phyloP scores from a whole-genome alignment of 2,888 invertebrate species.

The Eretmocerus hayati region DNA sequence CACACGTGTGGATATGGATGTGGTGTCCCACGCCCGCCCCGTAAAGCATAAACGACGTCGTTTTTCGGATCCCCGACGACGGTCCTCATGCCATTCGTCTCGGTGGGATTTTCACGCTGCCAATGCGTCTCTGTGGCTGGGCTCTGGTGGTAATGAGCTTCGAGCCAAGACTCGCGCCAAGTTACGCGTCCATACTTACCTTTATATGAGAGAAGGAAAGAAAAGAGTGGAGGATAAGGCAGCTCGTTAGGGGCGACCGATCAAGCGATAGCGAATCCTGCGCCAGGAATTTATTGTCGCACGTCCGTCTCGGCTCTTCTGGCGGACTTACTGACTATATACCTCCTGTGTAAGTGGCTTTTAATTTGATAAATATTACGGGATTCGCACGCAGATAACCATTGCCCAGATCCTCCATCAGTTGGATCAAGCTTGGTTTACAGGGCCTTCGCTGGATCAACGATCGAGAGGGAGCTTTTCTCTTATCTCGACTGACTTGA shows the following conservation, averaged over 20 bases:
- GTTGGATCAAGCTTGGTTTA: too few relatives aligned
- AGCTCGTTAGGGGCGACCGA: conserved; percentile 15
- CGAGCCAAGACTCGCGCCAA: too few relatives aligned
- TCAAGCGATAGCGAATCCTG: conserved; percentile 14
- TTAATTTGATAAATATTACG: conserved; percentile 20
- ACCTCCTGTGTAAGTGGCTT: conserved; percentile 14
- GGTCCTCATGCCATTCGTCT: not conserved
- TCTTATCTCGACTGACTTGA: too few relatives aligned
- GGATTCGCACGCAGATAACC: conserved; percentile 8
- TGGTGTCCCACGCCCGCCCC: too few relatives aligned
- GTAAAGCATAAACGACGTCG: not conserved
- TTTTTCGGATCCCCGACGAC: too few relatives aligned
- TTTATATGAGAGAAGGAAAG: not conserved
- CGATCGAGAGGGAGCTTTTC: too few relatives aligned
- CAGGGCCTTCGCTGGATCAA: too few relatives aligned
- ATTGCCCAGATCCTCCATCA: too few relatives aligned
- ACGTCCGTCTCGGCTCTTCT: too few relatives aligned
- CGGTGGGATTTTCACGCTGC: not conserved
- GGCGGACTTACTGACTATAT: too few relatives aligned
- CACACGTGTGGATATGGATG: too few relatives aligned
- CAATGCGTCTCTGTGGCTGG: not conserved
- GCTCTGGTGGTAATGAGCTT: not conserved
- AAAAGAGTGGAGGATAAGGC: not conserved
- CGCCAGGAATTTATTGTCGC: not conserved
- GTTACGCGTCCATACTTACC: not conserved